Evolutionary conservation across 2,113 vertebrate genomes (phyloP).

Genomic region (Sebastes schlegelii): DNA sequence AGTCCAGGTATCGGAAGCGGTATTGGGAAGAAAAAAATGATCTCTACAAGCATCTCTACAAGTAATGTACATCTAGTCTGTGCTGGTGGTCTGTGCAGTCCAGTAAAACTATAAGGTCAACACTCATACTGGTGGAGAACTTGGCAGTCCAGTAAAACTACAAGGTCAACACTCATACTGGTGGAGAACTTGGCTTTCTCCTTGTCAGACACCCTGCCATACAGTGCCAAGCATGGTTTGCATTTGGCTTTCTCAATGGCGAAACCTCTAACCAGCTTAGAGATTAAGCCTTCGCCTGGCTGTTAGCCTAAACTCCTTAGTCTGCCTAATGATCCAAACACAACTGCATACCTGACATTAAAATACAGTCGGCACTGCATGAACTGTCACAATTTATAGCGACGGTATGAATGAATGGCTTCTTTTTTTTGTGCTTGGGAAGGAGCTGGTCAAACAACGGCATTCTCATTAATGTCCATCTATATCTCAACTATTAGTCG

Average conservation of each 20-base stretch:
- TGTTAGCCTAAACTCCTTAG: conserved; percentile 41
- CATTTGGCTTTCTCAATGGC: conserved; percentile 18
- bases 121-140: not conserved
- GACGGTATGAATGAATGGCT: not conserved
- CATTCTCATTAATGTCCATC: not conserved
- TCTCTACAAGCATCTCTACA: too few relatives aligned
- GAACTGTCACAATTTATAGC: not conserved
- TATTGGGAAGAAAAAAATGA: too few relatives aligned
- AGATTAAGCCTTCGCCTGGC: conserved; percentile 42
- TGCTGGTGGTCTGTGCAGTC: not conserved
- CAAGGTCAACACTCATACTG: not conserved
- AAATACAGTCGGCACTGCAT: not conserved
- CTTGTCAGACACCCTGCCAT: not conserved
- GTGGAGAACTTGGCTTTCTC: conserved; percentile 1
- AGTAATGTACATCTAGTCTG: not conserved
- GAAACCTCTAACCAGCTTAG: conserved; percentile 51
- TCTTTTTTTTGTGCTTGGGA: not conserved
- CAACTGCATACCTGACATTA: conserved; percentile 19
- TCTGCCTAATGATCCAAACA: conserved; percentile 27
- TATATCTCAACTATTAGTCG: too few relatives aligned
- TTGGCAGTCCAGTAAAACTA: not conserved
- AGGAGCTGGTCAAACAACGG: not conserved
- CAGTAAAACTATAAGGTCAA: conserved; percentile 6
- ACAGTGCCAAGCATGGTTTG: conserved; percentile 27
- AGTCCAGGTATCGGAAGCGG: too few relatives aligned